A percentile compares a stretch with the other conserved stretches of the same genome.
Evolutionary conservation across 2,888 invertebrate genomes (phyloP).

Genomic region (Maniola hyperantus): DNA sequence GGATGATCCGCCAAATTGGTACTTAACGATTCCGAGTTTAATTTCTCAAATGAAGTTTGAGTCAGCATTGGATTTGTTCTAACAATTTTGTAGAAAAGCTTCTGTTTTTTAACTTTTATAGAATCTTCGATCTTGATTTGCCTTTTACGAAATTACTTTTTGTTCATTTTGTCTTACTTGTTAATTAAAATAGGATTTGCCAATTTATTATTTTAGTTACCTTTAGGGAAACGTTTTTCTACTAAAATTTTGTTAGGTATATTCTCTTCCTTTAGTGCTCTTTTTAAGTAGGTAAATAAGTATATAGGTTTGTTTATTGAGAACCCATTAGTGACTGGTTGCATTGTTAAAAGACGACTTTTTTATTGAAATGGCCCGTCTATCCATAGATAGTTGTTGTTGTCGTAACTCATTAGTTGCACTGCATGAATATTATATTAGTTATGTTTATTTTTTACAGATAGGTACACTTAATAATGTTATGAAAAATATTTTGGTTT

Average conservation of each 20-base stretch:
- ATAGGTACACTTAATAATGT: too few species aligned
- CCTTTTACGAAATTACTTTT: conserved; percentile 21
- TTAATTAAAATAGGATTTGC: background rate
- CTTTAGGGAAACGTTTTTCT: background rate
- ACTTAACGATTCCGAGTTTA: conserved; percentile 7
- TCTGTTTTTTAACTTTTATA: conserved; percentile 13
- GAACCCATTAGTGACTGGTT: conserved; percentile 15
- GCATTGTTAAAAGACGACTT: conserved; percentile 12
- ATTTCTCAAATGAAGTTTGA: conserved; percentile 24
- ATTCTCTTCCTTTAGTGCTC: background rate
- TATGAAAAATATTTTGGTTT: too few species aligned
- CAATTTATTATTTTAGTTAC: background rate
- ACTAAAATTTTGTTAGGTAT: background rate
- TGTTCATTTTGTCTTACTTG: conserved; percentile 1
- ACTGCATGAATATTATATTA: background rate
- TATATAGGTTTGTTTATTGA: conserved; percentile 9
- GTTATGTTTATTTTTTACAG: too few species aligned
- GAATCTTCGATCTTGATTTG: conserved; percentile 9
- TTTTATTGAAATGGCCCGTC: background rate
- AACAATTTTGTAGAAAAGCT: conserved; percentile 16
- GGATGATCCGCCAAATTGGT: too few species aligned
- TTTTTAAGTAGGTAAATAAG: conserved; percentile 1
- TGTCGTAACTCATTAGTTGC: too few species aligned
- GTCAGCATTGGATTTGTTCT: conserved; percentile 23
- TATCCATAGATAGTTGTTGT: too few species aligned